Conservation (phyloP, 2,797 vertebrate species). For the Rhabdomys pumilio region DNA sequence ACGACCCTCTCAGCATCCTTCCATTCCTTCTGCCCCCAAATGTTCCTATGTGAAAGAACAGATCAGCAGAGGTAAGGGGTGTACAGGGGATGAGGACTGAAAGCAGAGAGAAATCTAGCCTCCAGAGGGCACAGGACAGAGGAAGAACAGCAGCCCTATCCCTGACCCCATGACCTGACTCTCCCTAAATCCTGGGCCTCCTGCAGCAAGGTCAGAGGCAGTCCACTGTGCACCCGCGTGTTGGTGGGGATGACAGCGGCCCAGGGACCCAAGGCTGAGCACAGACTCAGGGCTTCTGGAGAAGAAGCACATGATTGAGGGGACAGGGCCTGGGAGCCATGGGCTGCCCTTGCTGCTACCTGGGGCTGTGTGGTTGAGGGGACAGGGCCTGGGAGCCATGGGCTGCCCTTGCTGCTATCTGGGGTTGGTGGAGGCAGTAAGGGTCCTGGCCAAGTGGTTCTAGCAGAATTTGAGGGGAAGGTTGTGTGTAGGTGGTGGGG, state of each 20-base stretch:
- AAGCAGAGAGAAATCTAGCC: neutral
- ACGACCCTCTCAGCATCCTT: neutral
- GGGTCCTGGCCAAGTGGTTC: neutral
- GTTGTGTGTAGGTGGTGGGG: neutral
- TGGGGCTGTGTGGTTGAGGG: neutral
- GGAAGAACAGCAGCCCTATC: neutral
- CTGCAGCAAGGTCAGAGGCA: neutral
- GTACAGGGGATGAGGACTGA: neutral
- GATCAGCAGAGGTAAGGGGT: neutral
- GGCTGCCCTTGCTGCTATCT: neutral
- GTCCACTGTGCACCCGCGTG: no score
- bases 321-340: neutral
- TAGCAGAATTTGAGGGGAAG: neutral
- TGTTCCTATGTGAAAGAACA: constrained; percentile 14
- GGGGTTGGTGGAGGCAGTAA: neutral
- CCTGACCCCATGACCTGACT: neutral
- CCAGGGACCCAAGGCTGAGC: neutral
- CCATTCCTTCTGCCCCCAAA: neutral
- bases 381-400: neutral
- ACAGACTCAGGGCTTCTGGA: neutral
- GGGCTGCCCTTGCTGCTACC: neutral
- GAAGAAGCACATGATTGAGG: neutral
- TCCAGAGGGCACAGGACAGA: neutral
- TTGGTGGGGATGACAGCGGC: neutral
- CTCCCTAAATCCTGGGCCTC: neutral